A percentile compares a stretch with the other conserved stretches of the same genome.
Conservation (phyloP, 2,113 vertebrate species). For the Caracal caracal region DNA sequence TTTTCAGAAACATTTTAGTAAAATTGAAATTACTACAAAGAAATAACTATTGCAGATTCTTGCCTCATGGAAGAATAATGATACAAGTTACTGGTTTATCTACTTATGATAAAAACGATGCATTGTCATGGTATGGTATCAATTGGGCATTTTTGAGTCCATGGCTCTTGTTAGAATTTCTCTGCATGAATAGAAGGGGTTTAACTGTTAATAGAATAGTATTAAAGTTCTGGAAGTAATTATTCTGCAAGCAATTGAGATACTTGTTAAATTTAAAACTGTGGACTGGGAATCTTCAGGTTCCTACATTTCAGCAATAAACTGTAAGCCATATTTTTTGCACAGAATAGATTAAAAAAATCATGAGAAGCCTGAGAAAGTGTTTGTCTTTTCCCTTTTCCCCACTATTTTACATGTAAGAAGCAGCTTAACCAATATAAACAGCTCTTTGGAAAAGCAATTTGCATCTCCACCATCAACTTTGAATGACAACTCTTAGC, state of each 20-base stretch:
- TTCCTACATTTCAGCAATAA: constrained; percentile 66
- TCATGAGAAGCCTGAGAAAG: constrained; percentile 47
- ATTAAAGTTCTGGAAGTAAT: constrained; percentile 13
- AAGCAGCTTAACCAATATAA: constrained; percentile 32
- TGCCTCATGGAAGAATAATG: background rate
- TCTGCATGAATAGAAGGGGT: background rate
- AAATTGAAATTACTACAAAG: constrained; percentile 27
- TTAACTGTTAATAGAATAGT: background rate
- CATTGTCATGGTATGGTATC: background rate
- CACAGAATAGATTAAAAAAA: constrained; percentile 58
- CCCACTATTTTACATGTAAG: constrained; percentile 6
- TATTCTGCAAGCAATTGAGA: constrained; percentile 38
- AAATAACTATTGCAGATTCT: background rate
- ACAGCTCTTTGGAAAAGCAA: constrained; percentile 37
- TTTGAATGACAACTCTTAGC: constrained; percentile 26
- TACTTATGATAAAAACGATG: constrained; percentile 30
- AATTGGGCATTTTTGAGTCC: background rate
- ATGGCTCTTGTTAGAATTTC: background rate
- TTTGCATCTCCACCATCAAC: background rate
- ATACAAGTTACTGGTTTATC: background rate
- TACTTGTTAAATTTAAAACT: constrained; percentile 46
- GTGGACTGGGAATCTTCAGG: constrained; percentile 25
- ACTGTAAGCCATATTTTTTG: constrained; percentile 70
- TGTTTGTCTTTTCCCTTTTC: constrained; percentile 31
- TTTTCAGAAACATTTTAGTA: constrained; percentile 25